Evolutionary conservation across 2,797 vertebrate genomes (phyloP).

Genomic region (Numenius phaeopus): DNA sequence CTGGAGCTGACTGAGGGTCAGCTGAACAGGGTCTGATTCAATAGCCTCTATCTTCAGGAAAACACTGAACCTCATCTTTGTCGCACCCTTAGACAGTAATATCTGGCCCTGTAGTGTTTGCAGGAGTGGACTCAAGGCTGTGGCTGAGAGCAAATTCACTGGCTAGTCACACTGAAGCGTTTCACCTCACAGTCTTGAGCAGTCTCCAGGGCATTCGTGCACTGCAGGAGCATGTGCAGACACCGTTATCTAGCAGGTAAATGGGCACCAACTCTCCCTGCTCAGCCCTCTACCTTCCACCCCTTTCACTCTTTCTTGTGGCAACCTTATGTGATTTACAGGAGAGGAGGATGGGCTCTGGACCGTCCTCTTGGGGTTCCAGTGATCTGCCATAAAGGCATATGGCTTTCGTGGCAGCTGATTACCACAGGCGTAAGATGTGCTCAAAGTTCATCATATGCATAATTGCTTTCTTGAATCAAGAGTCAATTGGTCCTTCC

Average conservation of each 20-base stretch:
- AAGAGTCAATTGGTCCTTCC: neutral
- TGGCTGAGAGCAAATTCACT: neutral
- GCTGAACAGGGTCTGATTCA: neutral
- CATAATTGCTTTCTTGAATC: neutral
- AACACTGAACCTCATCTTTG: neutral
- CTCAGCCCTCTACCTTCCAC: neutral
- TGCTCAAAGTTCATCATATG: neutral
- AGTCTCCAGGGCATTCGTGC: fast-evolving
- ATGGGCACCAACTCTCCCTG: neutral
- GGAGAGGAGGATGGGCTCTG: neutral
- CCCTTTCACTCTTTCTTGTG: neutral
- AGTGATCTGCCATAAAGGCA: neutral
- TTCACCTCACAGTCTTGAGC: neutral
- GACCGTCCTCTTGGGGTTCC: neutral
- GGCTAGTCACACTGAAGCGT: neutral
- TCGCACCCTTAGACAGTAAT: neutral
- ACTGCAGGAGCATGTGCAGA: fast-evolving
- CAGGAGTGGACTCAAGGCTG: neutral
- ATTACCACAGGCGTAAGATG: neutral
- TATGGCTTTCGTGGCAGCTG: neutral
- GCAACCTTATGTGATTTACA: neutral
- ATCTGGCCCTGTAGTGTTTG: neutral
- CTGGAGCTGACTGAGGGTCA: neutral
- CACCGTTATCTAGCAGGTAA: neutral
- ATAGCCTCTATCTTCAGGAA: neutral